phyloP scores from a whole-genome alignment of 2,888 invertebrate genomes.

The Anaspis maculata region DNA sequence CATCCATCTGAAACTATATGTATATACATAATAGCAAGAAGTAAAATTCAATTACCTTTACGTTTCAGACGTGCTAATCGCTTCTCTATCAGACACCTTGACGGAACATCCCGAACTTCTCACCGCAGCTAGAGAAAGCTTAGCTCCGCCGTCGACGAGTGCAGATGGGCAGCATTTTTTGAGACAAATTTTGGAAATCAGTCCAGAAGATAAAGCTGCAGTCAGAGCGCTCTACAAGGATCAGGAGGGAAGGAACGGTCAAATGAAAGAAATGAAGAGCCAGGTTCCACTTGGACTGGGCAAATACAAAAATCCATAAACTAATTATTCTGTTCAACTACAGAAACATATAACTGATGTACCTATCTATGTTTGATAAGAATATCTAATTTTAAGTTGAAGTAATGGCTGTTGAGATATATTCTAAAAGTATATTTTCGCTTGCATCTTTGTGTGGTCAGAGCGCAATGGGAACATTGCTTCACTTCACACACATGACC shows the following conservation, averaged over 20 bases:
- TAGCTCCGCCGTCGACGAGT: conserved; percentile 14
- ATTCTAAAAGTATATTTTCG: no score
- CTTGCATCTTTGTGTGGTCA: no score
- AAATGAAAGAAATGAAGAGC: conserved; percentile 37
- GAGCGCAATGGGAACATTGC: no score
- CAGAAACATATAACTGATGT: no score
- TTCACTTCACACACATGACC: no score
- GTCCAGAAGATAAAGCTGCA: conserved; percentile 44
- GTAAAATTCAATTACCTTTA: neutral
- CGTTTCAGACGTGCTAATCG: conserved; percentile 60
- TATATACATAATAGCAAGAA: neutral
- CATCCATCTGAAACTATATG: no score
- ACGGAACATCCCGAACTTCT: conserved; percentile 64
- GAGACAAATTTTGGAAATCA: conserved; percentile 47
- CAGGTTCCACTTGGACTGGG: conserved; percentile 22
- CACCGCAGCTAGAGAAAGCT: conserved; percentile 20
- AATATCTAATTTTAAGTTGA: no score
- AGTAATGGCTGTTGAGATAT: no score
- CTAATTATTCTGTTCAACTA: no score
- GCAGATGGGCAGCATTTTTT: conserved; percentile 38
- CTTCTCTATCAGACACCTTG: conserved; percentile 64
- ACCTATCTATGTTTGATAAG: no score
- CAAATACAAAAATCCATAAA: conserved; percentile 27
- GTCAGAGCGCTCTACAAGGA: conserved; percentile 46
- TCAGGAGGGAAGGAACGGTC: conserved; percentile 36